These are phyloP conservation scores for Platygyra sinensis DNA, from an alignment of 64 coral and sea anemone species.

Conservation along the genomic window DNA sequence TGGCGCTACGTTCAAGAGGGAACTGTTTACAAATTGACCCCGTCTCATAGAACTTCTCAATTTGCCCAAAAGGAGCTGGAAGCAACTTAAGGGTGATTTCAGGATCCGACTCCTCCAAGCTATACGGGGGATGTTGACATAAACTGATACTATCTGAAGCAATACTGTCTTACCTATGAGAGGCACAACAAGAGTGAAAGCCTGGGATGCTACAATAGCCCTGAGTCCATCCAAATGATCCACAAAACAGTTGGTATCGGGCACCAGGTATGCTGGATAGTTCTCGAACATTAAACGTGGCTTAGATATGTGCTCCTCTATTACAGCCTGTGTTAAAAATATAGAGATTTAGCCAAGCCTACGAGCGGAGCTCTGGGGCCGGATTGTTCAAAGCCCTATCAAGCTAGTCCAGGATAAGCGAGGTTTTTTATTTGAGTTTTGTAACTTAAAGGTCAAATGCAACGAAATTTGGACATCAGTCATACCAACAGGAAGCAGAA, in stretches of 20 bases:
- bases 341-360: too few species aligned
- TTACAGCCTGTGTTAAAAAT: constrained; percentile 66
- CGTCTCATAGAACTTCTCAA: too few species aligned
- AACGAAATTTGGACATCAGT: neutral
- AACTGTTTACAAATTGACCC: too few species aligned
- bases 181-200: constrained; percentile 88
- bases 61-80: too few species aligned
- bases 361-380: too few species aligned
- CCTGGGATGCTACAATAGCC: constrained; percentile 67
- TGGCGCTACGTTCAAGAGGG: too few species aligned
- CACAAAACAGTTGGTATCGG: constrained; percentile 98
- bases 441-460: too few species aligned
- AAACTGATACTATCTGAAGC: too few species aligned
- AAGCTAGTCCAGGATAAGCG: too few species aligned
- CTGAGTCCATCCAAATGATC: constrained; percentile 79
- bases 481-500: too few species aligned
- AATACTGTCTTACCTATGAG: constrained; percentile 76
- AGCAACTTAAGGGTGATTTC: neutral
- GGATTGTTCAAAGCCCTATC: too few species aligned
- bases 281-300: constrained; percentile 89
- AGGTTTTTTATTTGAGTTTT: too few species aligned
- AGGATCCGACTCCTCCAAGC: neutral
- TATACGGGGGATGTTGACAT: neutral
- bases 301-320: constrained; percentile 82
- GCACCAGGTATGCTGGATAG: constrained; percentile 87